Evolutionary conservation across 1,140 invertebrate species (phyloP), one percentile per base, ranked within the genome.

Genomic region (Euura lappo): DNA sequence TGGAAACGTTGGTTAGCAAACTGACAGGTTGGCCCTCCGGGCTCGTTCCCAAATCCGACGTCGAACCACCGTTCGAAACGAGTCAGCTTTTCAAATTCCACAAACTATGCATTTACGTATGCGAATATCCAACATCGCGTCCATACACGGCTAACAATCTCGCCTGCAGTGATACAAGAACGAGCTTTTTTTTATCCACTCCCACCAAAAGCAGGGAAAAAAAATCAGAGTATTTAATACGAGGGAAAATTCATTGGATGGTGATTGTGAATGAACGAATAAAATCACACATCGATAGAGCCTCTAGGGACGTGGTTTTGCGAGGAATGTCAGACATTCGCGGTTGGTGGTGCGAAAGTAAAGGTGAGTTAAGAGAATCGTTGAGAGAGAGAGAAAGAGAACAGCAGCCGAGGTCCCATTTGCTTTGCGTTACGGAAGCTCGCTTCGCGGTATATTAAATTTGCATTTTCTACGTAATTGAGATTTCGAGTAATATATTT

Each of bases 401-500:
- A 60, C 8, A 60, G 51, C 13, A n/a, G 13, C 10, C 13, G 13
- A n/a, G 13, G 51, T 60, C 51, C 51, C 51, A 60, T 60, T 60
- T 60, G 51, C 51, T 60, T 60, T 11, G 51, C 51, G 51, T 60
- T 60, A 60, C 13, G 51, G 51, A 60, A 60, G 6, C 51, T 60
- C 51, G 74, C 73, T 73, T 67, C 76, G 66, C 74, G 68, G 70
- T 77, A 75, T 78, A 80, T 80, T 79, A 79, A 80, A 79, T 80
- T 79, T 78, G 76, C 75, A 78, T 81, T 80, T 82, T 79, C 77
- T 71, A 75, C 75, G 75, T 75, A 74, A 75, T 76, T 74, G 75
- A 80, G 76, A 77, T 77, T 81, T 72, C 74, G 74, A 69, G 72
- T 77, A 79, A 79, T 79, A 79, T 80, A 77, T 78, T 76, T 78